These are phyloP conservation scores for Bovichtus diacanthus DNA, from an alignment of 2,797 vertebrate genomes.

Conservation along the genomic window DNA sequence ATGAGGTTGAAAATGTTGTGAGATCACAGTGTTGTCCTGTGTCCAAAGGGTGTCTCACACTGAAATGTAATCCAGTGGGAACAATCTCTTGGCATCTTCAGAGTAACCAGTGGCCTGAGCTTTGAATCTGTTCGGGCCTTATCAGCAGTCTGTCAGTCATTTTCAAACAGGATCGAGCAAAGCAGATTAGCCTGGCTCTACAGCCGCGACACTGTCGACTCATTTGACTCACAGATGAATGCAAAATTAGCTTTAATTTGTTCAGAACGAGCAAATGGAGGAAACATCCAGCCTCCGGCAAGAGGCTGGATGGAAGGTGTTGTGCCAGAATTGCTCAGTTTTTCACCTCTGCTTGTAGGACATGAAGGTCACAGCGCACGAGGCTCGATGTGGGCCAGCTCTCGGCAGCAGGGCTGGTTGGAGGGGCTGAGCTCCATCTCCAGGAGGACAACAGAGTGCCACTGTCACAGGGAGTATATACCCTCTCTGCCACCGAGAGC, in stretches of 20 bases:
- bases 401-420: conserved; percentile 62
- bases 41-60: conserved; percentile 13
- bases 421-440: conserved; percentile 72
- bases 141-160: conserved; percentile 75
- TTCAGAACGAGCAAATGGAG: conserved; percentile 59
- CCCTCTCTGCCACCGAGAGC: conserved; percentile 71
- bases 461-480: conserved; percentile 74
- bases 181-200: conserved; percentile 76
- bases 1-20: neutral
- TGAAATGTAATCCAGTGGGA: conserved; percentile 43
- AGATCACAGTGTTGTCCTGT: conserved; percentile 13
- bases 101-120: conserved; percentile 60
- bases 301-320: conserved; percentile 50
- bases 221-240: conserved; percentile 75
- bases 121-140: conserved; percentile 66
- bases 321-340: conserved; percentile 46
- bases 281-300: conserved; percentile 41
- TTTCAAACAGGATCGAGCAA: conserved; percentile 69
- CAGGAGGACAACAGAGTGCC: conserved; percentile 76
- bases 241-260: conserved; percentile 69
- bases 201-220: conserved; percentile 60
- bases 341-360: conserved; percentile 77
- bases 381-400: conserved; percentile 60
- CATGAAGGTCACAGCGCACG: conserved; percentile 74
- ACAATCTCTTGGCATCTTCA: conserved; percentile 61